Base-by-base conservation (phyloP, 2,888 invertebrate species). In the Sacculina carcini region DNA sequence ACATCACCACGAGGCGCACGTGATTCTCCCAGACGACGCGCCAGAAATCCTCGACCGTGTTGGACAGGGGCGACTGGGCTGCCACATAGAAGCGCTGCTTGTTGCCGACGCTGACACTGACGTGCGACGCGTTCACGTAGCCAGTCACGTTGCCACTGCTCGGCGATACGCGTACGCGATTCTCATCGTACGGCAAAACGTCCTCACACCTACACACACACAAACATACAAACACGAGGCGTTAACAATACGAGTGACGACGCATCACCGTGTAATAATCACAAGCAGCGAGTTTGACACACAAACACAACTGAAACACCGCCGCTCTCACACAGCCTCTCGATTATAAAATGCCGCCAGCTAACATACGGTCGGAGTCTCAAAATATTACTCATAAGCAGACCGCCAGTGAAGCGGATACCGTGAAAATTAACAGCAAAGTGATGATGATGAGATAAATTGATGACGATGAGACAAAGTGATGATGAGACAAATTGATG, bases 101-200 rank as follows among this genome's bases (percentile, higher is more conserved):
- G 57, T 75, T 77, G 59, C 83, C 83, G 10, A 86, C 5, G 55
- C 60, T 63, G 64, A 85, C 86, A 60, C 82, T 81, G 55, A 90
- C 76, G 61, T 86, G 82, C 3, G 86, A 87, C 2, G 89, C 89
- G 68, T 90, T 90, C 58, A 90, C 81, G 61, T 90, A 92, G 14
- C 90, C 90, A 61, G 75, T 74, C 51, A 79, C 77, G 66, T 92
- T 90, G 58, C 75, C 74, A 60, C 79, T 77, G 10, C 78, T 74
- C 6, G 87, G 81, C n/a, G 77, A 76, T 23, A 90, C 67, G 54
- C 79, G 72, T 32, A 90, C 79, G 49, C 89, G 67, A 64, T 85
- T 89, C 62, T 85, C 84, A 61, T 86, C 89, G 63, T 90, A 92
- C 0, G 90, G 90, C 56, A 89, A 70, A 58, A 83, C 76, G 63